phyloP scores from a whole-genome alignment of 2,797 vertebrate species.

The Peromyscus eremicus region DNA sequence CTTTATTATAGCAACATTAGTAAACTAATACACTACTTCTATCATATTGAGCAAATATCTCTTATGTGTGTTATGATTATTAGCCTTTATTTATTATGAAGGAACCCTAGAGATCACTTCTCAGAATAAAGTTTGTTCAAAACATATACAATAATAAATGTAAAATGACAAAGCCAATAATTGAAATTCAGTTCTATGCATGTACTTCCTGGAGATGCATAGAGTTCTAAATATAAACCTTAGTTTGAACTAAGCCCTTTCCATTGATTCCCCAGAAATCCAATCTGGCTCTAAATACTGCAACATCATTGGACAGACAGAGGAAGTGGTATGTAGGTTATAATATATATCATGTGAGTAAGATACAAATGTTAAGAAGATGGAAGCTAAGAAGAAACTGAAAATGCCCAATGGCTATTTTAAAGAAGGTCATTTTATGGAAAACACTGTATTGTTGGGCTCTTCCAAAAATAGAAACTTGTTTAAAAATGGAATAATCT shows the following conservation, averaged over 20 bases:
- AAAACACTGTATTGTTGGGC: neutral
- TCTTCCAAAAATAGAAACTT: conserved; percentile 5
- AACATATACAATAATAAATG: neutral
- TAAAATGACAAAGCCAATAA: neutral
- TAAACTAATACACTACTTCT: neutral
- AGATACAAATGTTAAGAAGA: neutral
- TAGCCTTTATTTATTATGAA: conserved; percentile 35
- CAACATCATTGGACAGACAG: neutral
- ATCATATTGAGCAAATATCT: neutral
- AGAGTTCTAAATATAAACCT: neutral
- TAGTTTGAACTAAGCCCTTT: neutral
- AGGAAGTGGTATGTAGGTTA: neutral
- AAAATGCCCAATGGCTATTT: neutral
- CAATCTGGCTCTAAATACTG: neutral
- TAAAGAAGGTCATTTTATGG: neutral
- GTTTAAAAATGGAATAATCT: neutral
- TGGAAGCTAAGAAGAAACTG: neutral
- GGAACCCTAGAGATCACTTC: neutral
- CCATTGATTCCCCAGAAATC: neutral
- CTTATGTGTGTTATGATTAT: neutral
- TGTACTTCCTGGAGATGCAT: neutral
- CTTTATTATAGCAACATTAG: neutral
- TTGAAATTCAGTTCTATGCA: neutral
- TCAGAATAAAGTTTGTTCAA: conserved; percentile 28
- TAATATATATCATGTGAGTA: neutral